phyloP scores from a whole-genome alignment of 2,113 vertebrate genomes.

The Albula goreensis region DNA sequence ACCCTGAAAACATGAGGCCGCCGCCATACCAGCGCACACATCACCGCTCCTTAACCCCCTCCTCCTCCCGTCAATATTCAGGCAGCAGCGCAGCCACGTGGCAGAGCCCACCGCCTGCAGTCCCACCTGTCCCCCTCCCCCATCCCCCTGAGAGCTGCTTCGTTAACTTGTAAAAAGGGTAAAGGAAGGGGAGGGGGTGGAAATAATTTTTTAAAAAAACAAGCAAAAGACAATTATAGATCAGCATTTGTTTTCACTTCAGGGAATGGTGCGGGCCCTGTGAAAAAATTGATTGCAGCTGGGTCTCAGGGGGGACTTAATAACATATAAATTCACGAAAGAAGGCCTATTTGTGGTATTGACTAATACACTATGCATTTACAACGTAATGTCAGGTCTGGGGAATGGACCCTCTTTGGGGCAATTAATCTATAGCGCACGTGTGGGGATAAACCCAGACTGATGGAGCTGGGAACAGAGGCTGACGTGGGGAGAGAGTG shows the following conservation, averaged over 20 bases:
- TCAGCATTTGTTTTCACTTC: slow-evolving; percentile 72
- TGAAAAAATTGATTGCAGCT: slow-evolving; percentile 60
- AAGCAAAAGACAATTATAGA: slow-evolving; percentile 66
- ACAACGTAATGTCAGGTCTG: slow-evolving; percentile 70
- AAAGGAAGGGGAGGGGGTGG: not conserved
- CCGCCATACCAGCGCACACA: slow-evolving; percentile 58
- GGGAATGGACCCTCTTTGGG: slow-evolving; percentile 54
- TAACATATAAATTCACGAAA: slow-evolving; percentile 74
- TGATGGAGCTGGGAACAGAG: slow-evolving; percentile 49
- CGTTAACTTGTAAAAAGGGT: not conserved
- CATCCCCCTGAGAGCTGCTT: slow-evolving; percentile 7
- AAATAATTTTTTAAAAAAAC: slow-evolving; percentile 48
- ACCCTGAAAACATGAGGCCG: not conserved
- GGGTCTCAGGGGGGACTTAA: slow-evolving; percentile 60
- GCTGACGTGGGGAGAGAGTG: slow-evolving; percentile 34
- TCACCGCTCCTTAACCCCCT: slow-evolving; percentile 60
- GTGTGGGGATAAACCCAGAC: slow-evolving; percentile 55
- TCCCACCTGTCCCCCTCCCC: not conserved
- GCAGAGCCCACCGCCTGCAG: slow-evolving; percentile 36
- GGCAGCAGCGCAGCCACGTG: slow-evolving; percentile 46
- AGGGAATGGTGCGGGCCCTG: slow-evolving; percentile 58
- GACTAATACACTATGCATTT: slow-evolving; percentile 72
- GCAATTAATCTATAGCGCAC: slow-evolving; percentile 68
- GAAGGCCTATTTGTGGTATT: slow-evolving; percentile 73
- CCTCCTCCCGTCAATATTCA: slow-evolving; percentile 61